Evolutionary conservation across 2,888 invertebrate genomes (phyloP).

Genomic region (Sinelater perroti): DNA sequence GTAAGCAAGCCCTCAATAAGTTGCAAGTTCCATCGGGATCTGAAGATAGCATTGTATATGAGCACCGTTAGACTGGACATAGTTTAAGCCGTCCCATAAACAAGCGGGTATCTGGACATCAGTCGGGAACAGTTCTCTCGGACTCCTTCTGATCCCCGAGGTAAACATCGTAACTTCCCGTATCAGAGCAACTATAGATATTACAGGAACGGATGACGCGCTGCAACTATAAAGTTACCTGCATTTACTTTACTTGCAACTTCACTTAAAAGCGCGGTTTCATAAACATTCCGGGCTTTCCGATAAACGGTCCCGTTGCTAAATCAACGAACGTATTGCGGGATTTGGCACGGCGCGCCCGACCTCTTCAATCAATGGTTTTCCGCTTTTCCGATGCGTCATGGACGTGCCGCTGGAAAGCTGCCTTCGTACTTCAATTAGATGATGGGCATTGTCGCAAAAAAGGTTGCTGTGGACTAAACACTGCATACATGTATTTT

Average conservation of each 20-base stretch:
- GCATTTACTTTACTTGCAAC: conserved; percentile 25
- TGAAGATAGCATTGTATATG: conserved; percentile 62
- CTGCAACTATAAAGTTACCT: conserved; percentile 36
- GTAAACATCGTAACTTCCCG: conserved; percentile 61
- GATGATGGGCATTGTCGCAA: too few relatives aligned
- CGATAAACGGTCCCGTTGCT: neutral
- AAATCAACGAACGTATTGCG: conserved; percentile 3
- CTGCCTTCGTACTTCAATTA: too few relatives aligned
- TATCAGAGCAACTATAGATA: conserved; percentile 53
- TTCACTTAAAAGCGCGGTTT: conserved; percentile 16
- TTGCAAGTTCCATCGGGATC: conserved; percentile 57
- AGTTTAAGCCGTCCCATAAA: conserved; percentile 63
- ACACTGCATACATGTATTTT: too few relatives aligned
- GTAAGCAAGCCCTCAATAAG: conserved; percentile 47
- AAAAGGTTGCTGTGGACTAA: too few relatives aligned
- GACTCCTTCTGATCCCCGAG: conserved; percentile 56
- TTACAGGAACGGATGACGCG: conserved; percentile 43
- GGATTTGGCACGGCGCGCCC: too few relatives aligned
- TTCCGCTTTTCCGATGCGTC: too few relatives aligned
- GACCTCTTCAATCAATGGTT: too few relatives aligned
- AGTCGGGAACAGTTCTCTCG: conserved; percentile 58
- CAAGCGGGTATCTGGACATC: conserved; percentile 61
- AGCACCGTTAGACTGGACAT: conserved; percentile 62
- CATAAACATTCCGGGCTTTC: conserved; percentile 10
- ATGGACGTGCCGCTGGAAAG: too few relatives aligned